phyloP scores from a whole-genome alignment of 2,113 vertebrate genomes.

The Anguilla rostrata region DNA sequence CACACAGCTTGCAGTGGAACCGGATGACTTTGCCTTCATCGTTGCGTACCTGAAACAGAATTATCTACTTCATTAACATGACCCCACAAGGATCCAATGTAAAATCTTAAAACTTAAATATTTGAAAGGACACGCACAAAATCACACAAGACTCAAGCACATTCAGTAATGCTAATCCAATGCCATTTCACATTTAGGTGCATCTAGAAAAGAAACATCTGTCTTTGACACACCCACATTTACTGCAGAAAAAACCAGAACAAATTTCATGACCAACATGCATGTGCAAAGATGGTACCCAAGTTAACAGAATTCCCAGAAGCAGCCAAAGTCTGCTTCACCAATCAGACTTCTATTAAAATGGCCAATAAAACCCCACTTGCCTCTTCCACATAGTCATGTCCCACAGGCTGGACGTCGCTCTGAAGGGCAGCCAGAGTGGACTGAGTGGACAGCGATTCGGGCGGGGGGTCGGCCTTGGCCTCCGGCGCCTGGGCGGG shows the following conservation, averaged over 20 bases:
- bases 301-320: not conserved
- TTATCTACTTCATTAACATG: not conserved
- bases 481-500: slow-evolving; percentile 69
- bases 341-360: not conserved
- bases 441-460: slow-evolving; percentile 76
- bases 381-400: slow-evolving; percentile 98
- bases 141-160: slow-evolving; percentile 10
- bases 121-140: not conserved
- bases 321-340: not conserved
- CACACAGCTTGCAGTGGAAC: slow-evolving; percentile 96
- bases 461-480: slow-evolving; percentile 73
- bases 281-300: not conserved
- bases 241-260: no score
- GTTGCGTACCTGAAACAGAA: slow-evolving; percentile 83
- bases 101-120: not conserved
- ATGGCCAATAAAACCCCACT: not conserved
- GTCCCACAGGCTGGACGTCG: slow-evolving; percentile 94
- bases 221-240: not conserved
- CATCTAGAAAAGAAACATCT: not conserved
- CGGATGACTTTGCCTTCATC: slow-evolving; percentile 98
- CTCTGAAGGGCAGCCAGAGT: slow-evolving; percentile 89
- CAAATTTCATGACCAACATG: not conserved
- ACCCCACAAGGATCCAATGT: not conserved
- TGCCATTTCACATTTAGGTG: not conserved
- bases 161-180: not conserved